phyloP scores from a whole-genome alignment of 2,888 invertebrate genomes.

The Mythimna pallens region DNA sequence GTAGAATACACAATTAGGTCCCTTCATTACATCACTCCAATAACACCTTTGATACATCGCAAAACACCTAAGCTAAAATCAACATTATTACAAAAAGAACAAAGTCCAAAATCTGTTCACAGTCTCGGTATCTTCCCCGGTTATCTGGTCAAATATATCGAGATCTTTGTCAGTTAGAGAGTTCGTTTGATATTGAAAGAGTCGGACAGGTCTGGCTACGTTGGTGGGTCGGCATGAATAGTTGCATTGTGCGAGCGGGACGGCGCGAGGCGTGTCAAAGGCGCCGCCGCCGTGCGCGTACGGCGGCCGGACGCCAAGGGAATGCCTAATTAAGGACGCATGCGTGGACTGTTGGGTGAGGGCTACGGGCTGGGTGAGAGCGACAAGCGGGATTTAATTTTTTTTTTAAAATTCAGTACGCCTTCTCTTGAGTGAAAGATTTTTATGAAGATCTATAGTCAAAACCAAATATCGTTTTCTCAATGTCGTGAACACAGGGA shows the following conservation, averaged over 20 bases:
- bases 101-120: slow-evolving; percentile 54
- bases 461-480: too few relatives aligned
- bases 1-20: slow-evolving; percentile 89
- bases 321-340: slow-evolving; percentile 90
- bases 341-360: slow-evolving; percentile 83
- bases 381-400: slow-evolving; percentile 42
- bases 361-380: slow-evolving; percentile 38
- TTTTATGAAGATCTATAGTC: not conserved
- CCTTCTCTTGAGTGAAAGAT: not conserved
- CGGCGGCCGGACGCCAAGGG: slow-evolving; percentile 87
- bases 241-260: slow-evolving; percentile 87
- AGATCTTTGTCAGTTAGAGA: slow-evolving; percentile 71
- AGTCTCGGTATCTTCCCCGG: slow-evolving; percentile 69
- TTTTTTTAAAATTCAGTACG: not conserved
- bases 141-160: slow-evolving; percentile 71
- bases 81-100: slow-evolving; percentile 44
- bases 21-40: slow-evolving; percentile 90
- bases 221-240: slow-evolving; percentile 81
- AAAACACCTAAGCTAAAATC: slow-evolving; percentile 43
- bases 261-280: slow-evolving; percentile 83
- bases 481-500: too few relatives aligned
- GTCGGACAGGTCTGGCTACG: slow-evolving; percentile 64
- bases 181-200: slow-evolving; percentile 85
- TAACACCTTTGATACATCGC: slow-evolving; percentile 85
- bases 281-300: slow-evolving; percentile 86